Percentiles rank a stretch among this genome's conserved stretches.
Conservation (phyloP, 37 sponge, comb jelly and placozoan species). For the Dysidea cf. avara region DNA sequence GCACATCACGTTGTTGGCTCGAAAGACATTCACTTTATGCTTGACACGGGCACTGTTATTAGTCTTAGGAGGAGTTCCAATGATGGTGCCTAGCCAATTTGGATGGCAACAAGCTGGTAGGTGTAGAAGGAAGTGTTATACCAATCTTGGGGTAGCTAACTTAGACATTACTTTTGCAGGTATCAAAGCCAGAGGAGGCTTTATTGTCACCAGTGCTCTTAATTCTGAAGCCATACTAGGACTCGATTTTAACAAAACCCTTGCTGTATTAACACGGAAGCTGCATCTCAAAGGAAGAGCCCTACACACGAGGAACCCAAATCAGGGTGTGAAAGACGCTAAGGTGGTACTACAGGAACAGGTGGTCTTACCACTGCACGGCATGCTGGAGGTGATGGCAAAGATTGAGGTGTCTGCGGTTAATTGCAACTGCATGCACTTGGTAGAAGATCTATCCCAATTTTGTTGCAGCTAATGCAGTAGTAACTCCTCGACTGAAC, state of each 20-base stretch:
- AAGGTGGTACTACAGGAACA: neutral
- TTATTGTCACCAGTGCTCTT: slow-evolving; percentile 12
- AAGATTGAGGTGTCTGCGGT: no score
- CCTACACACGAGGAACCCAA: no score
- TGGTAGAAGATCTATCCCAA: no score
- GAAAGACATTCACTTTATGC: slow-evolving; percentile 1
- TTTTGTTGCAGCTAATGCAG: no score
- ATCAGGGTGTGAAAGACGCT: neutral
- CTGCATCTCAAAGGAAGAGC: neutral
- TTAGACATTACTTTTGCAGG: slow-evolving; percentile 2
- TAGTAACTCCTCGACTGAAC: no score
- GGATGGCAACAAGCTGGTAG: slow-evolving; percentile 14
- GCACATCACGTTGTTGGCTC: neutral
- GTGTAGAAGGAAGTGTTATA: slow-evolving; percentile 31
- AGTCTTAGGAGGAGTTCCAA: slow-evolving; percentile 23
- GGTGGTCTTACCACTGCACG: neutral
- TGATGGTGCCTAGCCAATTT: slow-evolving; percentile 13
- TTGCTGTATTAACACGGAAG: neutral
- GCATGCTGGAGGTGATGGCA: no score
- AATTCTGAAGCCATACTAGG: slow-evolving; percentile 29
- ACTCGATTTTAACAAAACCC: slow-evolving; percentile 19
- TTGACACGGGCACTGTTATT: slow-evolving; percentile 49
- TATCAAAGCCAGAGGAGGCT: neutral
- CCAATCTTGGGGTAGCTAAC: no score
- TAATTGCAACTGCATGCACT: no score